A percentile compares a stretch with the other conserved stretches of the same genome.
Conservation (phyloP, 2,888 invertebrate genomes). For the Mimumesa dahlbomi region DNA sequence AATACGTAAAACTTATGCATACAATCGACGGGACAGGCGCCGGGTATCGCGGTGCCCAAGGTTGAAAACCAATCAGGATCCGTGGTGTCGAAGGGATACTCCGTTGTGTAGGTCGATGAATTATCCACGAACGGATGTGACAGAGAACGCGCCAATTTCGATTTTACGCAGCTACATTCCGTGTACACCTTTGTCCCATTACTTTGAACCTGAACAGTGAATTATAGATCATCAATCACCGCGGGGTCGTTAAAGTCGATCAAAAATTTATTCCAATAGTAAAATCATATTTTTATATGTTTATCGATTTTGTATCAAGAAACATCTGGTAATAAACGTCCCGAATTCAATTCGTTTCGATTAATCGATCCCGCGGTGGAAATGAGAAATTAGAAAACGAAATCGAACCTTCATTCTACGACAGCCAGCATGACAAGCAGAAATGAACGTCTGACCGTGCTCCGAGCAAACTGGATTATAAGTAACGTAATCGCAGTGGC, state of each 20-base stretch:
- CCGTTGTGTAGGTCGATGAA: slow-evolving; percentile 53
- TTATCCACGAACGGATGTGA: slow-evolving; percentile 55
- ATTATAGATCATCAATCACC: neutral
- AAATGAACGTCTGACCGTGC: slow-evolving; percentile 86
- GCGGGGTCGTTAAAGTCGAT: no score
- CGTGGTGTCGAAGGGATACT: slow-evolving; percentile 56
- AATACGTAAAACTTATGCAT: slow-evolving; percentile 82
- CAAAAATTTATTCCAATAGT: no score
- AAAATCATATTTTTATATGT: no score
- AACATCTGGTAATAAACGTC: no score
- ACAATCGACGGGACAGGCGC: slow-evolving; percentile 83
- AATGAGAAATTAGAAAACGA: no score
- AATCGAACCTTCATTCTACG: slow-evolving; percentile 75
- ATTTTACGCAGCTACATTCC: slow-evolving; percentile 81
- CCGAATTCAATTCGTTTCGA: no score
- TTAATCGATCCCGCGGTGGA: no score
- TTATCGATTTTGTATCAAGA: no score
- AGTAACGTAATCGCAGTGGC: slow-evolving; percentile 86
- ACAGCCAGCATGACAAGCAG: slow-evolving; percentile 91
- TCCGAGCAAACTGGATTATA: slow-evolving; percentile 88
- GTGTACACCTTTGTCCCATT: slow-evolving; percentile 75
- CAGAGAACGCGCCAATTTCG: slow-evolving; percentile 59
- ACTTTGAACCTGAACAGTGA: slow-evolving; percentile 66
- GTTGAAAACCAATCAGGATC: slow-evolving; percentile 44
- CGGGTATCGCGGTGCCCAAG: slow-evolving; percentile 80